Conservation (phyloP, 1,140 invertebrate genomes). For the Eubasilissa regina region DNA sequence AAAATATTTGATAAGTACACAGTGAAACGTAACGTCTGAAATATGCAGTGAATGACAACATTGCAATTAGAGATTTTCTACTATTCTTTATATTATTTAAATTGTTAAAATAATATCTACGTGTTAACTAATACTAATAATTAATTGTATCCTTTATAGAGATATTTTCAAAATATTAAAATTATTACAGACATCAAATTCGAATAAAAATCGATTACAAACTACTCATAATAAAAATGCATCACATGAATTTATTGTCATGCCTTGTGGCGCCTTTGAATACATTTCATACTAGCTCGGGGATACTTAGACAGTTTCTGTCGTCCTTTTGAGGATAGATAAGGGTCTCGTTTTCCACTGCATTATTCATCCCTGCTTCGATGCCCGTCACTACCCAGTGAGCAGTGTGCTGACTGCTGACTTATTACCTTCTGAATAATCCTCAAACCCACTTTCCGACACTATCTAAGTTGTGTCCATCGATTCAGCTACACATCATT, state of each 20-base stretch:
- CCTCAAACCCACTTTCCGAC: constrained; percentile 43
- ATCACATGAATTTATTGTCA: constrained; percentile 2
- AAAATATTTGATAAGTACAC: no score
- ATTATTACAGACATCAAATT: background rate
- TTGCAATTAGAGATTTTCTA: no score
- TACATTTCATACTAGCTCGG: constrained; percentile 19
- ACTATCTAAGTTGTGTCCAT: background rate
- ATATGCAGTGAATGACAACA: no score
- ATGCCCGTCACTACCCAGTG: constrained; percentile 12
- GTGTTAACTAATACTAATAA: no score
- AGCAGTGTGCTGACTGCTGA: constrained; percentile 46
- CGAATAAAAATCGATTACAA: constrained; percentile 26
- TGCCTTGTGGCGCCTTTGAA: constrained; percentile 16
- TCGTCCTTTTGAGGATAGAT: background rate
- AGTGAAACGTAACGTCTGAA: no score
- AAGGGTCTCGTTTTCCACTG: constrained; percentile 24
- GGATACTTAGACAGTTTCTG: constrained; percentile 9
- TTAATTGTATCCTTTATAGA: no score
- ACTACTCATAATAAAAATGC: constrained; percentile 11
- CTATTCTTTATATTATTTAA: no score
- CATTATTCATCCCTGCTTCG: constrained; percentile 54
- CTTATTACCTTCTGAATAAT: constrained; percentile 54
- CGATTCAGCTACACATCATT: no score
- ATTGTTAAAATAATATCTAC: no score
- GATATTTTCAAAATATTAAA: no score